Evolutionary conservation across 1,140 invertebrate species (phyloP).

Genomic region (Akabosia matsudoensis): DNA sequence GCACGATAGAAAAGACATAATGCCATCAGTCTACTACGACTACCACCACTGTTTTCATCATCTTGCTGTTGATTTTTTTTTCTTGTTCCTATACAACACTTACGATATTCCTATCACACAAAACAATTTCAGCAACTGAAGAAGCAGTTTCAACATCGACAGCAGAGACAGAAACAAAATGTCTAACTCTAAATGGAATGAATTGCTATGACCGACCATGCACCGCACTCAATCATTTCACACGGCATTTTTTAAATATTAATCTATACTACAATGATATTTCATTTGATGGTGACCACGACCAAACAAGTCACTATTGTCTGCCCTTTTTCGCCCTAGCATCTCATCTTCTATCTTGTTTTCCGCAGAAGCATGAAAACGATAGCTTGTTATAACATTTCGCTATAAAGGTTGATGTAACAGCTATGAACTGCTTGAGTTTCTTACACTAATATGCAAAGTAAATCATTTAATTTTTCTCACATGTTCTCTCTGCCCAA

Average conservation of each 20-base stretch:
- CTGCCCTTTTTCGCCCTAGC: not conserved
- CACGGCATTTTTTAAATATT: not conserved
- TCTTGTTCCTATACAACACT: not conserved
- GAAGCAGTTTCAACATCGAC: not conserved
- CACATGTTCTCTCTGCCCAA: conserved; percentile 9
- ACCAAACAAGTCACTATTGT: conserved; percentile 5
- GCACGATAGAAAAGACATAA: conserved; percentile 15
- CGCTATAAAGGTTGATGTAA: too few relatives aligned
- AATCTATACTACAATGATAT: not conserved
- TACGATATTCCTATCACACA: not conserved
- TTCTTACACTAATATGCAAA: not conserved
- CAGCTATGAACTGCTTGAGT: not conserved
- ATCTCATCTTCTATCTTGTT: not conserved
- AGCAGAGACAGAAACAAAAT: conserved; percentile 10
- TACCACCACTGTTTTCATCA: not conserved
- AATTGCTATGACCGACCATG: conserved; percentile 2
- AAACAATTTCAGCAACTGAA: not conserved
- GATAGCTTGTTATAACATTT: too few relatives aligned
- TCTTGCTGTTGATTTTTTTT: not conserved
- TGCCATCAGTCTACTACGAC: not conserved
- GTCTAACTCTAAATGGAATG: not conserved
- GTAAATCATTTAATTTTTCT: conserved; percentile 24
- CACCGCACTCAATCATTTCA: not conserved
- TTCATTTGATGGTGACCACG: not conserved
- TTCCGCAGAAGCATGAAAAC: not conserved